Evolutionary conservation across 2,113 vertebrate genomes (phyloP).

Genomic region (Ptyas mucosa): DNA sequence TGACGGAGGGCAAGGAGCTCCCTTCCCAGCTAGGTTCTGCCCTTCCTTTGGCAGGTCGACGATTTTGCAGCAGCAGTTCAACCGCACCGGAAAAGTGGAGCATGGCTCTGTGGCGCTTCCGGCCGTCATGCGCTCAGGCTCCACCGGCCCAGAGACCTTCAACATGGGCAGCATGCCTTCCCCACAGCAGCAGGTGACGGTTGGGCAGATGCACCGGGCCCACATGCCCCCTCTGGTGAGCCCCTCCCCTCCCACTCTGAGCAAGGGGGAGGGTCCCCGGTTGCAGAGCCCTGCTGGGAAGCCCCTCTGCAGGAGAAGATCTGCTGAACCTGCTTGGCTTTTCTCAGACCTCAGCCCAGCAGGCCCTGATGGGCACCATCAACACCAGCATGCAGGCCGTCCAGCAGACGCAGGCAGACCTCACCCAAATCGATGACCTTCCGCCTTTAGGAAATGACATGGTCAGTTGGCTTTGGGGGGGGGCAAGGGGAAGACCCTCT

Average conservation of each 20-base stretch:
- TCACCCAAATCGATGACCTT: constrained; percentile 87
- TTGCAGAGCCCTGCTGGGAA: not conserved
- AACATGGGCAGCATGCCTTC: constrained; percentile 94
- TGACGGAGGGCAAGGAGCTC: not conserved
- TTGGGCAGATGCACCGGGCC: constrained; percentile 96
- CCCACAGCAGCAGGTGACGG: constrained; percentile 91
- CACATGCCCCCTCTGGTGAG: constrained; percentile 98
- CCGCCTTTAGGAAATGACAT: constrained; percentile 95
- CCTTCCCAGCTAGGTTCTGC: rapidly evolving
- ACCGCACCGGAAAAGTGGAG: constrained; percentile 88
- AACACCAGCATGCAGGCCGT: constrained; percentile 97
- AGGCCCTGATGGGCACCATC: constrained; percentile 97
- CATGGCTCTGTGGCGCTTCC: constrained; percentile 92
- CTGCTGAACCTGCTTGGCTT: not conserved
- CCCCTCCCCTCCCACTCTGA: not conserved
- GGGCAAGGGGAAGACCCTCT: too few species aligned
- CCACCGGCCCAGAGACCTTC: constrained; percentile 89
- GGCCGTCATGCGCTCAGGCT: constrained; percentile 92
- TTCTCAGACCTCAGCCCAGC: constrained; percentile 91
- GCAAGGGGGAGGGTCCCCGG: not conserved
- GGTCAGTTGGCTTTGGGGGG: constrained; percentile 70
- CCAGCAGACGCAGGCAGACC: constrained; percentile 90
- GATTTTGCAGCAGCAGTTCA: constrained; percentile 97
- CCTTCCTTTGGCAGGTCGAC: constrained; percentile 75
- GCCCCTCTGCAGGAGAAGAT: not conserved